Evolutionary conservation across 1,140 invertebrate genomes (phyloP), one percentile per base, ranked within the genome.

Genomic region (Drosophila chauvacae): DNA sequence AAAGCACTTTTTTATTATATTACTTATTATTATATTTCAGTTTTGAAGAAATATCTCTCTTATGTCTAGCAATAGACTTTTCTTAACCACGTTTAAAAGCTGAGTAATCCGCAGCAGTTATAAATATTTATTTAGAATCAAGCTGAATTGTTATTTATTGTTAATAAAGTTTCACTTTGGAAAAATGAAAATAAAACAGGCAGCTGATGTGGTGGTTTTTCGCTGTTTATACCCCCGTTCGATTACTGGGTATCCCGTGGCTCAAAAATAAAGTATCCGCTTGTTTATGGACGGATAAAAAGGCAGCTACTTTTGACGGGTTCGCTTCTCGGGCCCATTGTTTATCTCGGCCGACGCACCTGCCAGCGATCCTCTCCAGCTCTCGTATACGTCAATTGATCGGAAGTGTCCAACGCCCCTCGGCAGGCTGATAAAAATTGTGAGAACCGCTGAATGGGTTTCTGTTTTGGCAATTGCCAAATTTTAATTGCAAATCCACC

Each of bases 401-500:
- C 84, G 84, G 84, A 88, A 88, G 81, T 88, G 85, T 81, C 81
- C 85, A 88, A 69, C 48, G 51, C 74, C 53, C 44, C 63, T n/a
- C 16, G 59, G 59, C 37, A 44, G 60, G 64, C 68, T 84, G 85
- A 90, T 88, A 88, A 86, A 83, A 60, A 20, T 18, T 71, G 75
- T 48, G 62, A 57, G 45, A 56, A 47, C 23, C 23, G 20, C 44
- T 80, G 76, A 87, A 87, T 83, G 84, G 79, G 65, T 77, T 80
- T 66, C 26, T 51, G n/a, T 30, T 65, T 70, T 56, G 78, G 80
- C 74, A 78, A 63, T 80, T 45, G 66, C 66, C 50, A 68, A 77
- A 88, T 88, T 80, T 88, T 84, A 88, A 88, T 88, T 88, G 80
- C 84, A 88, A 88, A 88, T 90, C 44, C 42, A 18, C 14, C 13